phyloP scores from a whole-genome alignment of 1,140 invertebrate species.

The Liolophura sinensis region DNA sequence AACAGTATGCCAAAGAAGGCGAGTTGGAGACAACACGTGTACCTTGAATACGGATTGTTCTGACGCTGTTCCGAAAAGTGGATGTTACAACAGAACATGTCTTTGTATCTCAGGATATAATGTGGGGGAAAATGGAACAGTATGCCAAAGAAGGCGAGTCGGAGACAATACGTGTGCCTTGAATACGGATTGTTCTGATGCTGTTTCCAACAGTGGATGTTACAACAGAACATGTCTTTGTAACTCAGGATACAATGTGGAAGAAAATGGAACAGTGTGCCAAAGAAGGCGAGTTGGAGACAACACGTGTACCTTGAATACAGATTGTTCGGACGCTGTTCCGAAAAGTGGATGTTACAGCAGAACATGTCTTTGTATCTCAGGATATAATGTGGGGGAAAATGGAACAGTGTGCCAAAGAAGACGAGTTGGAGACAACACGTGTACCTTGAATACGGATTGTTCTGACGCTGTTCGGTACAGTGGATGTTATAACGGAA shows the following conservation, averaged over 20 bases:
- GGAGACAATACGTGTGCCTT: slow-evolving; percentile 12
- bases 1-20: slow-evolving; percentile 19
- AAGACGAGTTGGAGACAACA: slow-evolving; percentile 23
- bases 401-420: slow-evolving; percentile 10
- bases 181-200: slow-evolving; percentile 19
- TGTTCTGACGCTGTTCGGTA: slow-evolving; percentile 21
- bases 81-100: slow-evolving; percentile 20
- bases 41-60: slow-evolving; percentile 23
- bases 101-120: slow-evolving; percentile 20
- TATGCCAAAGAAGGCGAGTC: slow-evolving; percentile 13
- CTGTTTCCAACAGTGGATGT: slow-evolving; percentile 24
- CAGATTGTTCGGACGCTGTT: slow-evolving; percentile 22
- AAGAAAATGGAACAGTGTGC: slow-evolving; percentile 14
- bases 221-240: slow-evolving; percentile 12
- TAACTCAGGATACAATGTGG: slow-evolving; percentile 10
- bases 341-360: slow-evolving; percentile 21
- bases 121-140: slow-evolving; percentile 3
- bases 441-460: slow-evolving; percentile 21
- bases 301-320: slow-evolving; percentile 13
- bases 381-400: slow-evolving; percentile 10
- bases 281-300: slow-evolving; percentile 9
- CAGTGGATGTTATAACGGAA: slow-evolving; percentile 17
- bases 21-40: slow-evolving; percentile 23
- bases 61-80: slow-evolving; percentile 22
- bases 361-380: slow-evolving; percentile 12